These are phyloP conservation scores for Trichonephila clavata DNA, from an alignment of 1,140 invertebrate species.

Conservation along the genomic window DNA sequence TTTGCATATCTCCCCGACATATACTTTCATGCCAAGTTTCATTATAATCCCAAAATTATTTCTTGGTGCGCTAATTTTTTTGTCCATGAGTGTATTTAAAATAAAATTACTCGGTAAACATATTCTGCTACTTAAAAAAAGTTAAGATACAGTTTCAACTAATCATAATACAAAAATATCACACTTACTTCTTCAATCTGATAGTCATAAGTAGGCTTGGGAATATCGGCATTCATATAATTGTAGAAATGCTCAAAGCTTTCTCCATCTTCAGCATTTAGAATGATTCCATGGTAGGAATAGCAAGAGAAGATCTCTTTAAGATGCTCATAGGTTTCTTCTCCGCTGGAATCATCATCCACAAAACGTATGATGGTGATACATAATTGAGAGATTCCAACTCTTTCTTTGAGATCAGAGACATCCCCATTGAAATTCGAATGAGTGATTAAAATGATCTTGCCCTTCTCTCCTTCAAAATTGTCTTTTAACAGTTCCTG, in stretches of 20 bases:
- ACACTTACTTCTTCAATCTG: neutral
- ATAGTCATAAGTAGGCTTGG: neutral
- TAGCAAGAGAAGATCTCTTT: neutral
- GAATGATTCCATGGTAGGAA: neutral
- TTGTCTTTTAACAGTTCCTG: no score
- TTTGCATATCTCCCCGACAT: no score
- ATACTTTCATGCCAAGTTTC: no score
- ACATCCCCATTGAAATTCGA: neutral
- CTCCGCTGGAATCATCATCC: neutral
- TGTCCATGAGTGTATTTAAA: no score
- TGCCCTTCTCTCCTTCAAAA: neutral
- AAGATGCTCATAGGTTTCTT: neutral
- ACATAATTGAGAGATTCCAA: neutral
- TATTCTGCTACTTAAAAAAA: no score
- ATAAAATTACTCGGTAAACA: no score
- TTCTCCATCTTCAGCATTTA: neutral
- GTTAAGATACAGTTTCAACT: no score
- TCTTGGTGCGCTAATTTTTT: no score
- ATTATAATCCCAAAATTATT: no score
- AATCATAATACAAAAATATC: neutral
- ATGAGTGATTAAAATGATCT: neutral
- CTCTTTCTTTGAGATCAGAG: neutral
- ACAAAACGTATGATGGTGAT: neutral
- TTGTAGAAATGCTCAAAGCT: neutral
- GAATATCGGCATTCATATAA: neutral